Base-by-base conservation (phyloP, 2,113 vertebrate genomes). In the Nerophis lumbriciformis region DNA sequence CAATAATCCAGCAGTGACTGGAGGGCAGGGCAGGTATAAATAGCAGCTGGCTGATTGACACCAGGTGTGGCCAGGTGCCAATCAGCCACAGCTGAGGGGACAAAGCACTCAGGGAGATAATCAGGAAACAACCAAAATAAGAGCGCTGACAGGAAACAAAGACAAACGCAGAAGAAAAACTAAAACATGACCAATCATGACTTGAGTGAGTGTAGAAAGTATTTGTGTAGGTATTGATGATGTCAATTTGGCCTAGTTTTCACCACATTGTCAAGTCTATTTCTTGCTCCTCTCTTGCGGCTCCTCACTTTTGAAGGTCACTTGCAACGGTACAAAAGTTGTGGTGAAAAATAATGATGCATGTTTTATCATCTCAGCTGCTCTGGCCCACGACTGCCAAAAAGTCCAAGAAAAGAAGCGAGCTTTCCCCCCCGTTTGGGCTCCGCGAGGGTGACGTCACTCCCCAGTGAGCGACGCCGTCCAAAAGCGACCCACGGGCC, bases 281-380 rank as follows among this genome's bases (percentile, higher is more conserved):
- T 80, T 81, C 83, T 53, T 73, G 42, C 53, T 69, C 38, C 36
- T 57, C 35, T 65, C 62, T 69, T 74, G 63, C 74, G 66, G 59
- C 65, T 68, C 57, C 6, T 42, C 6, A 8, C 6, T 42, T 71
- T 76, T 67, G 75, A 83, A 80, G 75, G 72, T 84, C 74, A 75
- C 58, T 75, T 64, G 68, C 72, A 72, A 76, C 45, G 65, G 71
- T 71, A 71, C 71, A 78, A 87, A 83, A 78, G 80, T 85, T 85
- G 85, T 21, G 76, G 79, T 83, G 21, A 73, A 57, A 78, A 72
- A 84, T 78, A 82, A 87, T 81, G 77, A 73, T 56, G 63, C 66
- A 35, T 74, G 66, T 76, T 83, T 72, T 83, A 79, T 85, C 83
- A 80, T 88, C 75, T 82, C 79, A 81, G 83, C 83, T 82, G 80